These are phyloP conservation scores for Heterochromis multidens DNA, from an alignment of 2,113 vertebrate genomes.

Conservation along the genomic window DNA sequence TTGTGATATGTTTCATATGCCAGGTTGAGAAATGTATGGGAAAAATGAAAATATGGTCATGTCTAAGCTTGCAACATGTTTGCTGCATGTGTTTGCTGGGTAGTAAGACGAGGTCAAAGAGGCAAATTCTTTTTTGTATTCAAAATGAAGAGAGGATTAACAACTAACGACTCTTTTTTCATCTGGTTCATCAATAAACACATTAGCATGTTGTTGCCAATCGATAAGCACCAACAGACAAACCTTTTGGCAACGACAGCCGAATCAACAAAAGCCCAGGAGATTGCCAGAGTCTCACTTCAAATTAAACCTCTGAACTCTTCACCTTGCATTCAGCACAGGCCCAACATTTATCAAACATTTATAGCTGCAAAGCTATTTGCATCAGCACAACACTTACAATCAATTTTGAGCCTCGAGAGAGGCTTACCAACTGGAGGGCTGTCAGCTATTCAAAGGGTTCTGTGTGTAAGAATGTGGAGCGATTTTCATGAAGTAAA, in stretches of 20 bases:
- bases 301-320: constrained; percentile 59
- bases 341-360: constrained; percentile 55
- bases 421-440: constrained; percentile 50
- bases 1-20: background rate
- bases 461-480: background rate
- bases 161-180: constrained; percentile 19
- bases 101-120: background rate
- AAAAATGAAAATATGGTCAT: background rate
- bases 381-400: constrained; percentile 40
- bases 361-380: constrained; percentile 46
- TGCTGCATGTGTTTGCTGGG: background rate
- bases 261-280: constrained; percentile 9
- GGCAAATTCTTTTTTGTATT: background rate
- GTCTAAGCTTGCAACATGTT: background rate
- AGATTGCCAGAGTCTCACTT: background rate
- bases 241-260: constrained; percentile 1
- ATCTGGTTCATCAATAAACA: constrained; percentile 48
- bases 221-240: constrained; percentile 33
- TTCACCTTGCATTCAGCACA: constrained; percentile 40
- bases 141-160: background rate
- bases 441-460: constrained; percentile 39
- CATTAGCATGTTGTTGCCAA: constrained; percentile 49
- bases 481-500: background rate
- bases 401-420: constrained; percentile 41
- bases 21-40: background rate